phyloP scores from a whole-genome alignment of 2,113 vertebrate genomes.

The Strigops habroptila region DNA sequence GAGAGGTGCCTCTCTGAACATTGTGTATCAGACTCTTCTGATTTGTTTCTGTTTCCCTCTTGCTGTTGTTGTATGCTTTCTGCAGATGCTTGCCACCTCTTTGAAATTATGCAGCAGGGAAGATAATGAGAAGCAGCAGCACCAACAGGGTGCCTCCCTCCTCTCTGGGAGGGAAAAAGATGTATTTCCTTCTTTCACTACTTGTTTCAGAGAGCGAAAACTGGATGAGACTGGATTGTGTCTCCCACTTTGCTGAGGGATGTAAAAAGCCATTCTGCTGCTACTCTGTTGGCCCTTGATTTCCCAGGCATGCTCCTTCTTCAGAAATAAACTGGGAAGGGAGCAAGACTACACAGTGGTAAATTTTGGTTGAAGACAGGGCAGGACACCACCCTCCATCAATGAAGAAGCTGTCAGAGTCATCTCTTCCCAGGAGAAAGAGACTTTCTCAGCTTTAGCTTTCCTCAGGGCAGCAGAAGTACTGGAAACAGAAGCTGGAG shows the following conservation, averaged over 20 bases:
- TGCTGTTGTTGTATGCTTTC: background rate
- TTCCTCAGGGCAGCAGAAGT: background rate
- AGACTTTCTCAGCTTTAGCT: background rate
- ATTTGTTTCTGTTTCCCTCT: background rate
- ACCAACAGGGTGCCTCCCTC: background rate
- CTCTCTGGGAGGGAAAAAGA: background rate
- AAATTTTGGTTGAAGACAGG: background rate
- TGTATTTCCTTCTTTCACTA: background rate
- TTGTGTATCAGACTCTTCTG: background rate
- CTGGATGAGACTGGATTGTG: background rate
- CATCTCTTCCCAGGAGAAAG: background rate
- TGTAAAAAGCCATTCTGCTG: background rate
- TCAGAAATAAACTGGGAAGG: background rate
- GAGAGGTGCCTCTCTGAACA: background rate
- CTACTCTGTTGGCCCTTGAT: background rate
- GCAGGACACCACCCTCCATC: background rate
- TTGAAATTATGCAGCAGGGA: background rate
- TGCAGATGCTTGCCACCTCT: background rate
- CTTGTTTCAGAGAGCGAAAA: background rate
- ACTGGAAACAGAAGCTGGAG: background rate
- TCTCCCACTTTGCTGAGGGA: background rate
- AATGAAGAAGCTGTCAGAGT: background rate
- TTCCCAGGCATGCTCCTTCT: fast-evolving
- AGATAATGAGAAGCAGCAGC: background rate
- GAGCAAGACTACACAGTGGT: background rate